Conservation (phyloP, 2,797 vertebrate genomes). For the Sebastes cheni region DNA sequence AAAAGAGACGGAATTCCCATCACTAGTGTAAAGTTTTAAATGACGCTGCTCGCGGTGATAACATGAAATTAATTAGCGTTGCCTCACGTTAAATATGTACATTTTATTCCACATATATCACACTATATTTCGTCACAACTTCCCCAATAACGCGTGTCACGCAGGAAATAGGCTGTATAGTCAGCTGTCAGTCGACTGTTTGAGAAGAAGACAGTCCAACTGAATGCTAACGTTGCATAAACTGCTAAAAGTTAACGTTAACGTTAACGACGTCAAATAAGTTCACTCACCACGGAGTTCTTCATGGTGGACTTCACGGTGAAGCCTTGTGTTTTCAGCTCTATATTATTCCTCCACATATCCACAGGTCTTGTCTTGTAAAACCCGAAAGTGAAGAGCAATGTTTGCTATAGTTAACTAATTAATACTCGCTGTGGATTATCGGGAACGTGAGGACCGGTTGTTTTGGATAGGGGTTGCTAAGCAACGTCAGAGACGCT, state of each 20-base stretch:
- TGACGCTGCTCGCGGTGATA: not conserved
- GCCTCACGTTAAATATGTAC: not conserved
- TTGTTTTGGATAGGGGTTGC: constrained; percentile 52
- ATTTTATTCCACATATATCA: not conserved
- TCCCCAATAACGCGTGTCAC: not conserved
- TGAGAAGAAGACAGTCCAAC: not conserved
- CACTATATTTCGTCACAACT: not conserved
- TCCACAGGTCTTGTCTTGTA: constrained; percentile 1
- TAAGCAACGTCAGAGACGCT: constrained; percentile 63
- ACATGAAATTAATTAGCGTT: not conserved
- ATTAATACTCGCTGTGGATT: not conserved
- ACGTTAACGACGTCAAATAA: not conserved
- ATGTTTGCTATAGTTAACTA: not conserved
- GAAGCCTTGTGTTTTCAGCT: constrained; percentile 68
- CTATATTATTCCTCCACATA: constrained; percentile 41
- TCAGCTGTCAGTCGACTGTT: not conserved
- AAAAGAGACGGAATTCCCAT: no score
- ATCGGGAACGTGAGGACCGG: constrained; percentile 17
- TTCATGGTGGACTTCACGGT: constrained; percentile 75
- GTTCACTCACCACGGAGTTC: constrained; percentile 75
- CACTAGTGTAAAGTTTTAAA: not conserved
- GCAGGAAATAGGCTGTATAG: not conserved
- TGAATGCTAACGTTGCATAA: not conserved
- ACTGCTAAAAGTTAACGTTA: not conserved
- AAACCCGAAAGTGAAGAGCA: not conserved